phyloP scores from a whole-genome alignment of 2,888 invertebrate genomes.

The Phlogophora meticulosa region DNA sequence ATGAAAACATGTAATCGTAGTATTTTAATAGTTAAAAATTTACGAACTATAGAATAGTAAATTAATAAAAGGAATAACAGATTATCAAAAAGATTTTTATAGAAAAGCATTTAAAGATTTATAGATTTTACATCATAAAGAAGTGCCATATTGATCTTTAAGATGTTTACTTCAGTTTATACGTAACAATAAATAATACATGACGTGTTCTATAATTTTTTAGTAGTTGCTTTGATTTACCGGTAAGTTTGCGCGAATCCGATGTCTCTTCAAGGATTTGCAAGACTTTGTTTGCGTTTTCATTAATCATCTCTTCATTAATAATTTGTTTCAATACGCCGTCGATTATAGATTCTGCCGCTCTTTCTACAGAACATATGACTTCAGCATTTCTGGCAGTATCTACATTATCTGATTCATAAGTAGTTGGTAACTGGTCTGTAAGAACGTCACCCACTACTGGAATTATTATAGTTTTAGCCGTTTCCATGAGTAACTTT shows the following conservation, averaged over 20 bases:
- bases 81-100: too few species aligned
- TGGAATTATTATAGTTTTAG: slow-evolving; percentile 43
- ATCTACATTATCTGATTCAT: background rate
- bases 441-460: slow-evolving; percentile 23
- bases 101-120: too few species aligned
- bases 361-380: background rate
- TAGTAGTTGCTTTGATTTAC: slow-evolving; percentile 24
- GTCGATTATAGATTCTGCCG: background rate
- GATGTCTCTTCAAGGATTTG: background rate
- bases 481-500: slow-evolving; percentile 30
- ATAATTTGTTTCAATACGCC: background rate
- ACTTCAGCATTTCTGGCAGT: background rate
- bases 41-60: background rate
- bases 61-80: too few species aligned
- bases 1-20: background rate
- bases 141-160: too few species aligned
- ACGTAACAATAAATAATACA: too few species aligned
- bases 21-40: background rate
- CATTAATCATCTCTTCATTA: background rate
- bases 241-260: background rate
- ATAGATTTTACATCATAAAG: too few species aligned
- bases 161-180: too few species aligned
- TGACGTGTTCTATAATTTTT: background rate
- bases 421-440: background rate
- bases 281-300: background rate